Evolutionary conservation across 2,113 vertebrate genomes (phyloP).

Genomic region (Spheniscus mendiculus): DNA sequence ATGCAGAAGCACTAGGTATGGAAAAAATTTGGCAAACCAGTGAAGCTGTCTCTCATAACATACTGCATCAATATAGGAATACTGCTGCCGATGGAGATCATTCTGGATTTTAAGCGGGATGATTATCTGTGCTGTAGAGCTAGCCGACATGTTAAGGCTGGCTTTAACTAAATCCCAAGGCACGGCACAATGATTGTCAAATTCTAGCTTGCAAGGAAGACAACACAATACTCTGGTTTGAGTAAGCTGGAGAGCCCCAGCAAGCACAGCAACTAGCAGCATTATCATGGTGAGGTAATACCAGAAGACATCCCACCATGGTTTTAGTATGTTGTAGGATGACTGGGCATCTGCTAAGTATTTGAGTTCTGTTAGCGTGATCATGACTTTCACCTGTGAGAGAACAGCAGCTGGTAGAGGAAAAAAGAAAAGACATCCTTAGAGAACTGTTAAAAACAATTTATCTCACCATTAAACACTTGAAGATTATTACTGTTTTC

Average conservation of each 20-base stretch:
- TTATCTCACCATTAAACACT: background rate
- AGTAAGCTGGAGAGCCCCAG: constrained; percentile 82
- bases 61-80: constrained; percentile 82
- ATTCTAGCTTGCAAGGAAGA: constrained; percentile 83
- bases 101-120: constrained; percentile 75
- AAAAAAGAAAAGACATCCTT: background rate
- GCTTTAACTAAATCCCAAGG: constrained; percentile 75
- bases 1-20: constrained; percentile 85
- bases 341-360: constrained; percentile 80
- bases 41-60: constrained; percentile 83
- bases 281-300: constrained; percentile 87
- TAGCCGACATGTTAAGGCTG: constrained; percentile 61
- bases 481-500: background rate
- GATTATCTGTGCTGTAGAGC: background rate
- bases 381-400: constrained; percentile 75
- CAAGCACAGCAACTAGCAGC: constrained; percentile 82
- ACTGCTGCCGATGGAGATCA: constrained; percentile 83
- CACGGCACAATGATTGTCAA: constrained; percentile 76
- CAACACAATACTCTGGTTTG: constrained; percentile 82
- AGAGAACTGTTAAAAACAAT: background rate
- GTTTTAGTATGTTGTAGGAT: constrained; percentile 80
- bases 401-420: constrained; percentile 66
- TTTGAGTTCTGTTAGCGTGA: constrained; percentile 82
- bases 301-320: constrained; percentile 87
- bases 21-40: constrained; percentile 88